Evolutionary conservation across 2,797 vertebrate genomes (phyloP).

Genomic region (Huso huso): DNA sequence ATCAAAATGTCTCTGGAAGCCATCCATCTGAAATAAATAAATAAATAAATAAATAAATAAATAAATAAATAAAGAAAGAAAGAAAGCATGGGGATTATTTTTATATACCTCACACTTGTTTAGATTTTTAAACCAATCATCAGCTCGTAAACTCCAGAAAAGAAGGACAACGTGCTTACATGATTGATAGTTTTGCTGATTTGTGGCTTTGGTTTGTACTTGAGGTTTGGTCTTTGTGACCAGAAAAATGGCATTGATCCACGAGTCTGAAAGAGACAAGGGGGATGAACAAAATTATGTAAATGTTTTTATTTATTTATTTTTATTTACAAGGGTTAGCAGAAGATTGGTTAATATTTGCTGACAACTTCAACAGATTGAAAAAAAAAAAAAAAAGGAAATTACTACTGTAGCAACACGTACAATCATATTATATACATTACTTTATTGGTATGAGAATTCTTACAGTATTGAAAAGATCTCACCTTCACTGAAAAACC

Average conservation of each 20-base stretch:
- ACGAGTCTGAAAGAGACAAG: conserved; percentile 65
- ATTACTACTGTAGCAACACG: too few relatives aligned
- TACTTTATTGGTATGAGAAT: too few relatives aligned
- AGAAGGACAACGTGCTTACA: conserved; percentile 50
- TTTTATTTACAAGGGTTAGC: too few relatives aligned
- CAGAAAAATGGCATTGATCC: conserved; percentile 95
- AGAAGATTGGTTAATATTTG: too few relatives aligned
- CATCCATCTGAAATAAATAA: conserved; percentile 69
- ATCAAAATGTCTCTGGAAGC: conserved; percentile 94
- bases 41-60: neutral
- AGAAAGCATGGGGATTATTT: neutral
- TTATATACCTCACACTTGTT: too few relatives aligned
- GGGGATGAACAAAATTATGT: neutral
- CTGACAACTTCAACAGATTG: too few relatives aligned
- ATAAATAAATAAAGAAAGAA: neutral
- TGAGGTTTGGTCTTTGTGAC: conserved; percentile 94
- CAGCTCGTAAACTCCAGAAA: too few relatives aligned
- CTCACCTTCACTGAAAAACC: too few relatives aligned
- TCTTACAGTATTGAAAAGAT: too few relatives aligned
- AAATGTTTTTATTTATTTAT: too few relatives aligned
- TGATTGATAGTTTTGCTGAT: conserved; percentile 90
- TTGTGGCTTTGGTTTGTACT: conserved; percentile 90
- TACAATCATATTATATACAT: too few relatives aligned
- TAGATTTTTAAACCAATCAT: neutral
- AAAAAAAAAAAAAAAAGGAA: too few relatives aligned